A percentile compares a stretch with the other conserved stretches of the same genome.
phyloP scores from a whole-genome alignment of 2,888 invertebrate genomes.

The Nemapogon koenigi region DNA sequence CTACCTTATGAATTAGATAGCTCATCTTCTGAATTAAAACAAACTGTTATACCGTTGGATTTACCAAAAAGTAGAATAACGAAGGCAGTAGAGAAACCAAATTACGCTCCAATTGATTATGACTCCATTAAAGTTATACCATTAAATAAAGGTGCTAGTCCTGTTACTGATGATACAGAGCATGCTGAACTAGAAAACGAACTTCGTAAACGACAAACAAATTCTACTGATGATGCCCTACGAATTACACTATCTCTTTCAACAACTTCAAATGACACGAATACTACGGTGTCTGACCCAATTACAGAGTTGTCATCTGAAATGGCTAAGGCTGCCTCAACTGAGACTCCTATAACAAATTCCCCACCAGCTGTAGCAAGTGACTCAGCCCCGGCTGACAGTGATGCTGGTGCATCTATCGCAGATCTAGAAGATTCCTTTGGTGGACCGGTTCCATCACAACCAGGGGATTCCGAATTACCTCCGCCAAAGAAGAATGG shows the following conservation, averaged over 20 bases:
- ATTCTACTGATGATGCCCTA: constrained; percentile 21
- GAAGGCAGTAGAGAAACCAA: constrained; percentile 27
- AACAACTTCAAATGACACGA: constrained; percentile 16
- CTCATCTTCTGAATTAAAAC: constrained; percentile 42
- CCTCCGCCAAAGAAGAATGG: constrained; percentile 77
- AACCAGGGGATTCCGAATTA: constrained; percentile 65
- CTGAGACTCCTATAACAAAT: constrained; percentile 19
- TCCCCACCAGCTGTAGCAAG: constrained; percentile 18
- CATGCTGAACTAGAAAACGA: constrained; percentile 28
- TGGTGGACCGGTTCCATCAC: constrained; percentile 67
- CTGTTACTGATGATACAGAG: constrained; percentile 27
- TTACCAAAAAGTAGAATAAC: constrained; percentile 36
- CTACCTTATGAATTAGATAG: constrained; percentile 44
- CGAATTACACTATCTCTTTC: constrained; percentile 16
- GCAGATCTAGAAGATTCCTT: constrained; percentile 80
- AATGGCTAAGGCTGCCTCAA: constrained; percentile 24
- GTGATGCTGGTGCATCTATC: constrained; percentile 58
- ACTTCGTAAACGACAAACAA: constrained; percentile 41
- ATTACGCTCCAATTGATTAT: constrained; percentile 46
- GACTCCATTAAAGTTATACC: constrained; percentile 53
- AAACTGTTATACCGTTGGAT: constrained; percentile 36
- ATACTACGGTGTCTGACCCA: constrained; percentile 18
- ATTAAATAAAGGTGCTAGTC: constrained; percentile 39
- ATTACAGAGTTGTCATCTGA: constrained; percentile 21
- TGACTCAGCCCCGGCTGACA: constrained; percentile 50